Percentiles rank a stretch among this genome's conserved stretches.
These are phyloP conservation scores for Erebia aethiops DNA, from an alignment of 2,888 invertebrate genomes.

Conservation along the genomic window DNA sequence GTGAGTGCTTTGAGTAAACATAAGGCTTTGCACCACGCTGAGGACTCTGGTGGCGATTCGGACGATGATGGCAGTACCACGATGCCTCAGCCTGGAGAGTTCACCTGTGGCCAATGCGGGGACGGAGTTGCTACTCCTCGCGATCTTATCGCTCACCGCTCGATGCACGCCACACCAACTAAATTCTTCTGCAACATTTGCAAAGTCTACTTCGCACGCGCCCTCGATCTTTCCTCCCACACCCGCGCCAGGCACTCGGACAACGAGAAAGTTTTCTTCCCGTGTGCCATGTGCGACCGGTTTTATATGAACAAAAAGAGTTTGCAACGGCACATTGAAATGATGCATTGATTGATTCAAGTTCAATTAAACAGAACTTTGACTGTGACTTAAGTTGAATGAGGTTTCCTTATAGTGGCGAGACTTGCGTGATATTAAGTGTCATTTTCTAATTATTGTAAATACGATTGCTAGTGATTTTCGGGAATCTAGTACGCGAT, in stretches of 20 bases:
- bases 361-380: constrained; percentile 15
- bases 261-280: constrained; percentile 81
- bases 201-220: constrained; percentile 77
- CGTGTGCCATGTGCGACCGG: constrained; percentile 83
- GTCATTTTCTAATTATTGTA: constrained; percentile 41
- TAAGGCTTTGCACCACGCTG: constrained; percentile 82
- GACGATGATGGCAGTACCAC: constrained; percentile 52
- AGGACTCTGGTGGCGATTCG: constrained; percentile 63
- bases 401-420: constrained; percentile 16
- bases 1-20: constrained; percentile 83
- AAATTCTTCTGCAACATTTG: constrained; percentile 84
- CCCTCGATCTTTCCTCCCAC: constrained; percentile 73
- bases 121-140: constrained; percentile 81
- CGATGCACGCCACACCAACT: constrained; percentile 78
- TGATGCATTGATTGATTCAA: constrained; percentile 70
- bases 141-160: constrained; percentile 81
- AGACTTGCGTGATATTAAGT: constrained; percentile 36
- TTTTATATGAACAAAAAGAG: constrained; percentile 82
- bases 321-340: constrained; percentile 81
- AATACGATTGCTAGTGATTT: constrained; percentile 35
- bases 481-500: constrained; percentile 23
- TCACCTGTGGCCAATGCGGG: constrained; percentile 80
- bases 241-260: constrained; percentile 77
- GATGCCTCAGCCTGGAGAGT: constrained; percentile 64
- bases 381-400: constrained; percentile 15